These are phyloP conservation scores for Lycophotia porphyrea DNA, from an alignment of 2,888 invertebrate genomes.

Conservation along the genomic window DNA sequence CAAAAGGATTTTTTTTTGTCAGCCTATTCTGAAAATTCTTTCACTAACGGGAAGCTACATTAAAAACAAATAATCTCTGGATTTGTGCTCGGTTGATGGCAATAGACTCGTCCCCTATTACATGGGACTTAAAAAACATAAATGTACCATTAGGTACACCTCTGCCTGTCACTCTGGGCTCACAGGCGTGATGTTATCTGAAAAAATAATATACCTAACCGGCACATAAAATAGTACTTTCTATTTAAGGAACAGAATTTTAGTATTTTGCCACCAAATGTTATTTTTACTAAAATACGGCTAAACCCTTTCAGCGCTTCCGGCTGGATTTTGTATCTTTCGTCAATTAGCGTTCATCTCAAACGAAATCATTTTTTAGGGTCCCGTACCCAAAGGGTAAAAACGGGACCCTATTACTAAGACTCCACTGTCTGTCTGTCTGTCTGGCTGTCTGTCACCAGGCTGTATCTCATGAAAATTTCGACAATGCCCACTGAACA, in stretches of 20 bases:
- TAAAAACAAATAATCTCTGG: not conserved
- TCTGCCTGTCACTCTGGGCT: no score
- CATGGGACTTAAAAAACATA: no score
- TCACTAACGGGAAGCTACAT: not conserved
- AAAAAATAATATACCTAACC: not conserved
- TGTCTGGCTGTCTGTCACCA: no score
- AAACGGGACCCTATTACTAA: no score
- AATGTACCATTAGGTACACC: no score
- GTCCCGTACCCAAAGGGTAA: no score
- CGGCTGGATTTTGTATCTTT: conserved; percentile 10
- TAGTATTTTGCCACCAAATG: conserved; percentile 26
- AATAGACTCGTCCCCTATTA: no score
- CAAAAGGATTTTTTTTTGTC: no score
- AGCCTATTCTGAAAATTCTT: not conserved
- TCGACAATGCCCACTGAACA: not conserved
- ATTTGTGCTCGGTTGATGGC: no score
- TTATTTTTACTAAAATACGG: conserved; percentile 30
- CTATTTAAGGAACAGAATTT: conserved; percentile 20
- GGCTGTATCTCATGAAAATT: no score
- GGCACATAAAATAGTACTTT: conserved; percentile 21
- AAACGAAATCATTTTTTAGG: conserved; percentile 6
- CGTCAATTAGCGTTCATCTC: conserved; percentile 9
- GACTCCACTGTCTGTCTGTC: no score
- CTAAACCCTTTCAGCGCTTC: conserved; percentile 21
- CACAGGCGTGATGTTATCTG: no score